Evolutionary conservation across 92 coral and sea anemone species (phyloP), one percentile per base, ranked within the genome.

Genomic region (Zoanthus solanderi): DNA sequence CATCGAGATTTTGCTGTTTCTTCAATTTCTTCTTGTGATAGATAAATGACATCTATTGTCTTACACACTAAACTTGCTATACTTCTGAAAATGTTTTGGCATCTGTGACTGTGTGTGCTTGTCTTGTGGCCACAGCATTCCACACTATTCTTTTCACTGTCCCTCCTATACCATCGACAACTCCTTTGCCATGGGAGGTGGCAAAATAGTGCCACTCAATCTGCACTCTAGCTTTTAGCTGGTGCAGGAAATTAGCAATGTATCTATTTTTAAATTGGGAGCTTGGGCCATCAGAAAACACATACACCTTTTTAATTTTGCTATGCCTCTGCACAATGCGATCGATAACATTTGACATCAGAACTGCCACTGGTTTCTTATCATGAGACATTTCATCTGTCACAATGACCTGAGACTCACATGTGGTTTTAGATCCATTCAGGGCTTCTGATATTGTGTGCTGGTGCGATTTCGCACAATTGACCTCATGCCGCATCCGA

Each of bases 51-150:
- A 78, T 78, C 84, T 78, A 48, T 78, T 57, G 69, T 78, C 84
- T 78, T 78, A 42, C 84, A 78, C 72, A 80, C 18, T 80, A 42
- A 16, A 18, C 50, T 57, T 80, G 71, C 85, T 80, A 23, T 23
- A 79, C 84, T 45, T 79, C 84, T 45, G 85, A 66, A 80, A 80
- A 57, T 31, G 54, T 37, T 58, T 57, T 80, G 42, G 76, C 85
- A 80, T 80, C 42, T 57, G 50, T 58, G 45, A 80, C 85, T 57
- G 76, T 58, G 50, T 80, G 77, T 58, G 77, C 85, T 78, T 85
- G 85, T 57, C 88, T 88, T 9, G 92, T 71, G 63, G 87, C 44
- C 65, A 88, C 92, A 71, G 94, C 94, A 67, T 85, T 78, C 90
- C 90, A 88, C 52, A 85, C 90, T 16, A 84, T 18, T 28, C 90